Evolutionary conservation across 2,888 invertebrate genomes (phyloP), one percentile per base, ranked within the genome.

Genomic region (Tiphia femorata): DNA sequence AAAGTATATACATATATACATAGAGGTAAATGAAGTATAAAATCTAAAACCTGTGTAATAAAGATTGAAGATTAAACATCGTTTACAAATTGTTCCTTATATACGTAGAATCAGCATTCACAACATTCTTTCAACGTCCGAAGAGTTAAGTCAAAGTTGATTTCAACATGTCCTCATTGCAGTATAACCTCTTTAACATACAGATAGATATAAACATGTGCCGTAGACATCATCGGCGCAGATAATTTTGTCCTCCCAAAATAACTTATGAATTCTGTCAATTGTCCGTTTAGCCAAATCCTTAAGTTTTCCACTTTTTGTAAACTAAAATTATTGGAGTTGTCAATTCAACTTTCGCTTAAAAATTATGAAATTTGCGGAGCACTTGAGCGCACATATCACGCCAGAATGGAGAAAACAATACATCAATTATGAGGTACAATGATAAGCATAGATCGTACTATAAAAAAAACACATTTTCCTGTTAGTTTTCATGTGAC

Each of bases 361-460:
- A n/a, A n/a, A 17, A 49, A 82, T 72, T 67, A 96, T 95, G 95
- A 96, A 95, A 87, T 95, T 96, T 81, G 92, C 95, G 8, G 94
- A 96, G 84, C 95, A 95, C 85, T 86, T 95, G 62, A 86, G 91
- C 30, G 93, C 94, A 30, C 95, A 96, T 79, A 93, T 96, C 67
- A 96, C 95, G 51, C 95, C 95, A 56, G 95, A 96, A 88, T 95
- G 95, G 95, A 87, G 95, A 68, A 95, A 94, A 81, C 95, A 96
- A 80, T 96, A 90, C 66, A 90, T 91, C 75, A 89, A 88, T 80
- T 91, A 91, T 85, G 90, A 91, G 87, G 91, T 90, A 83, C 78
- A 47, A 4, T 40, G 21, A 27, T 7, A 41, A 33, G n/a, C n/a
- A n/a, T n/a, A n/a, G n/a, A n/a, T n/a, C n/a, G n/a, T n/a, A n/a